Evolutionary conservation across 2,113 vertebrate genomes (phyloP), one percentile per base, ranked within the genome.

Genomic region (Anarrhichthys ocellatus): DNA sequence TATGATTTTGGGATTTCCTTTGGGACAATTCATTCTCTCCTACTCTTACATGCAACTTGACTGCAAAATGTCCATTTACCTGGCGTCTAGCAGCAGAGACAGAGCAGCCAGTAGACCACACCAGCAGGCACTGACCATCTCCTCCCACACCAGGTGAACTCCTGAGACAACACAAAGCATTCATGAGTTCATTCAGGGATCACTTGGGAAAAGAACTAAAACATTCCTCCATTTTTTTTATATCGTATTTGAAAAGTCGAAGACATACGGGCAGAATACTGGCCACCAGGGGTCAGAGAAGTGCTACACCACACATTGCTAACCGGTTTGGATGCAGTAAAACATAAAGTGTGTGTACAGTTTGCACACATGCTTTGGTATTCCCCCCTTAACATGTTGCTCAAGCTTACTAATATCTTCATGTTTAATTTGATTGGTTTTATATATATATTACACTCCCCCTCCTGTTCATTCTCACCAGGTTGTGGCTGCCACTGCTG

Each of bases 81-180:
- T 99, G 91, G 98, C 98, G 76, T 99, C 98, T 38, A 99, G 95
- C 48, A 99, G 96, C 18, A 99, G 96, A 5, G 98, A 99, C 0
- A 99, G 94, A 14, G 98, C 98, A 88, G 98, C 98, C 42, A 99
- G 95, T 2, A 99, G 96, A 48, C 98, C 98, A 91, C 98, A 99
- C 98, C 98, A 99, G 78, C 98, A 99, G 3, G 98, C 98, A 7
- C 95, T 97, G 74, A 99, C 97, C 98, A 99, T 99, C 94, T 99
- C 98, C 91, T 99, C 98, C 97, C 98, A 99, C 64, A 99, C 97
- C 84, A 96, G 93, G 93, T 97, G 96, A 73, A 94, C 94, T 88
- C 95, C 98, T 99, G 89, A 64, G 87, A 84, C 82, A 93, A 66
- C 32, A 79, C 22, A 82, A 46, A 75, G 42, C 14, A 61, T 63